Evolutionary conservation across 2,113 vertebrate genomes (phyloP), one percentile per base, ranked within the genome.

Genomic region (Pungitius pungitius): DNA sequence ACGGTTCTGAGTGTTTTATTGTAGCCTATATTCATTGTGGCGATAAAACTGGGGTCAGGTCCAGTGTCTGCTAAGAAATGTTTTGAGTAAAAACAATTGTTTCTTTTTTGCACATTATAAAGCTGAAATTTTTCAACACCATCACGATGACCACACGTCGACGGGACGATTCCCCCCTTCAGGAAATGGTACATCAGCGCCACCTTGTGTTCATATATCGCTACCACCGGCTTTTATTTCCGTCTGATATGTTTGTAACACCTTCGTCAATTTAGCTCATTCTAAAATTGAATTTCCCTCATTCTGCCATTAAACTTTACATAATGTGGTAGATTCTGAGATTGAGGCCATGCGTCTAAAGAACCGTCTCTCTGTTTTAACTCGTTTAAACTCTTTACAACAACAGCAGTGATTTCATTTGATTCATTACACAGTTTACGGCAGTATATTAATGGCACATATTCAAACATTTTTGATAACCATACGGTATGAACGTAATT

Each of bases 191-290:
- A 81, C 77, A 88, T 60, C 47, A 63, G 73, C 76, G 52, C 91
- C 92, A 89, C 83, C 93, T 91, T 51, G 70, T 92, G 93, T 33
- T 69, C 57, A 69, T 49, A 43, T 1, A 45, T 24, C 62, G 75
- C 20, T 30, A 77, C 63, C 60, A 52, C 75, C 18, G 3, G 8
- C 7, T 11, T 43, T n/a, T 7, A 37, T 61, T 33, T 39, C 22
- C 37, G 22, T 73, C 30, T 66, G 15, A 27, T 63, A 54, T 30
- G 13, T 57, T 27, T 17, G 17, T 22, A 51, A 26, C 45, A 54
- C 43, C 27, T 42, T 58, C 37, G 18, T 24, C 3, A 13, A 18
- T 24, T 24, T 1, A 24, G 35, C 7, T n/a, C 17, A 30, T 43
- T n/a, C 33, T 35, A 35, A 35, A 35, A 35, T 35, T 6, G 5